Base-by-base conservation (phyloP, 2,113 vertebrate genomes). In the Sciurus niger region DNA sequence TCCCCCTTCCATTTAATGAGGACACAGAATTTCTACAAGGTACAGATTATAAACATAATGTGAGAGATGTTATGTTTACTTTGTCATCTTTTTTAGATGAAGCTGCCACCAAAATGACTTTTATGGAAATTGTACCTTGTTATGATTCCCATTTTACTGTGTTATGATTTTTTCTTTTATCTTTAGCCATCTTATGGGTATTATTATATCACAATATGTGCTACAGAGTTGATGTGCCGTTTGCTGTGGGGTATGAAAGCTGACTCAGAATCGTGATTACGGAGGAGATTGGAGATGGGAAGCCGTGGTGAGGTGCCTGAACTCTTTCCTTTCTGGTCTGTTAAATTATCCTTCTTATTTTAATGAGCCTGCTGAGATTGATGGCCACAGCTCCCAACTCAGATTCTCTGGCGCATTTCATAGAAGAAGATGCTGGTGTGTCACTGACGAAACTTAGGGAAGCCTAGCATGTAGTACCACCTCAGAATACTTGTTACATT, bases 111-210 rank as follows among this genome's bases (percentile, higher is more conserved):
- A 63, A 90, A 96, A 48, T 94, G 72, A 24, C 76, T 90, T 93
- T 74, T 43, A 8, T 77, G 90, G 80, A 79, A 98, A 97, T 97
- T 93, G 28, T 97, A 90, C 95, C 97, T 97, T 95, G 43, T 91
- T 98, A 60, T 80, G 87, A 94, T 90, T 80, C 3, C 25, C 30
- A 43, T 98, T 98, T 96, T 94, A 97, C 94, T 76, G 46, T 70
- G 25, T 43, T 94, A 72, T n/a, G 65, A 83, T 93, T 88, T 97
- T 97, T 77, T 83, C 60, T 85, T 97, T 96, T 90, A 88, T 96
- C 93, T 95, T 93, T 65, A 83, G 80, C 91, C 78, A 2, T 2
- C 98, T 63, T 92, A 43, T 65, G 8, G 88, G 84, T 85, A 40
- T 97, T 96, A 34, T 95, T 97, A 80, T 89, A 77, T 93, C 93